Evolutionary conservation across 1,140 invertebrate genomes (phyloP).

Genomic region (Temnothorax nylanderi): DNA sequence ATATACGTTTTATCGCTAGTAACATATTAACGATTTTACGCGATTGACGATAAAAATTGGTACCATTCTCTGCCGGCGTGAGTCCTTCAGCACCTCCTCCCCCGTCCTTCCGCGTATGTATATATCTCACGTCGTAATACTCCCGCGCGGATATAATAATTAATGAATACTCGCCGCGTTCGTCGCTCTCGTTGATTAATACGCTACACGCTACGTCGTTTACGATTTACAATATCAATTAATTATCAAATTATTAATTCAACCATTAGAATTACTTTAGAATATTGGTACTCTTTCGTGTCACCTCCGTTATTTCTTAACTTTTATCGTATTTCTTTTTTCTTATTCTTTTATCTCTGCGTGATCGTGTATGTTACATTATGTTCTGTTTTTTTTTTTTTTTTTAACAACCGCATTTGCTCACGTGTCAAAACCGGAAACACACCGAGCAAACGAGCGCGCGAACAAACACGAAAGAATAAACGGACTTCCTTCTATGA

Average conservation of each 20-base stretch:
- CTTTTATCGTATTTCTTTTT: constrained; percentile 59
- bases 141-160: constrained; percentile 55
- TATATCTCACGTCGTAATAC: constrained; percentile 26
- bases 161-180: constrained; percentile 66
- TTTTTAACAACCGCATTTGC: constrained; percentile 24
- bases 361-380: constrained; percentile 39
- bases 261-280: constrained; percentile 86
- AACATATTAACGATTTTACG: constrained; percentile 67
- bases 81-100: constrained; percentile 36
- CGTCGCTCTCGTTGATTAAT: constrained; percentile 81
- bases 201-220: constrained; percentile 83
- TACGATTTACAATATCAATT: constrained; percentile 85
- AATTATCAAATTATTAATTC: constrained; percentile 86
- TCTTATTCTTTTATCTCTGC: constrained; percentile 47
- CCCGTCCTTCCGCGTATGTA: constrained; percentile 19
- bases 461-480: neutral
- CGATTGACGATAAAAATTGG: constrained; percentile 76
- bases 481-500: neutral
- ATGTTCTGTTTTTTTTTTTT: constrained; percentile 49
- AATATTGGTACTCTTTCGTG: constrained; percentile 85
- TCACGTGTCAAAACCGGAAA: neutral
- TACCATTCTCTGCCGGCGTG: constrained; percentile 17
- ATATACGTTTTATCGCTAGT: constrained; percentile 23
- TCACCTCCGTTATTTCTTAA: constrained; percentile 66
- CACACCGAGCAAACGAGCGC: too few relatives aligned